phyloP scores from a whole-genome alignment of 2,113 vertebrate genomes.

The Engraulis encrasicolus region DNA sequence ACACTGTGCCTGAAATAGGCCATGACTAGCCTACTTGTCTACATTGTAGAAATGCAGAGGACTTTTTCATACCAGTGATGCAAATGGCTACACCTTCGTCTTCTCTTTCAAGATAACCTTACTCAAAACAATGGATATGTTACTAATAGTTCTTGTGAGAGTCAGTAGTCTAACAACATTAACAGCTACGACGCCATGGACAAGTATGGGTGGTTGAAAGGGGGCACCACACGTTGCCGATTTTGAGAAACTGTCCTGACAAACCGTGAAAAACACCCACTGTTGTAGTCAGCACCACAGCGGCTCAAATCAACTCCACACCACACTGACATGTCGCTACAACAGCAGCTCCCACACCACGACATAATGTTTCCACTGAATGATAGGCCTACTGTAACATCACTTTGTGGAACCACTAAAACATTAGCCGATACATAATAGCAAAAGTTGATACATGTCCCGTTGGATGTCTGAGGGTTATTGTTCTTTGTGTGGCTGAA shows the following conservation, averaged over 20 bases:
- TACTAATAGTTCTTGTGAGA: not conserved
- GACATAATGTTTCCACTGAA: no score
- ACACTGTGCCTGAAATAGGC: conserved; percentile 9
- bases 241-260: not conserved
- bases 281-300: not conserved
- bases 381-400: no score
- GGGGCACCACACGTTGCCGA: conserved; percentile 6
- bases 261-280: conserved; percentile 13
- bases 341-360: not conserved
- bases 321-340: conserved; percentile 15
- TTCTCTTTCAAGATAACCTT: not conserved
- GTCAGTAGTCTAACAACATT: not conserved
- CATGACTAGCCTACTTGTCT: not conserved
- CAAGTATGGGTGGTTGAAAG: not conserved
- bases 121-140: not conserved
- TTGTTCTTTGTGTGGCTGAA: not conserved
- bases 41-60: not conserved
- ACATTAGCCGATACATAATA: not conserved
- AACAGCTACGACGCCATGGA: not conserved
- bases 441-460: not conserved
- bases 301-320: not conserved
- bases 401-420: not conserved
- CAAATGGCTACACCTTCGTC: not conserved
- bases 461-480: not conserved
- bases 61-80: not conserved